Base-by-base conservation (phyloP, 2,888 invertebrate species). In the Leucania comma region DNA sequence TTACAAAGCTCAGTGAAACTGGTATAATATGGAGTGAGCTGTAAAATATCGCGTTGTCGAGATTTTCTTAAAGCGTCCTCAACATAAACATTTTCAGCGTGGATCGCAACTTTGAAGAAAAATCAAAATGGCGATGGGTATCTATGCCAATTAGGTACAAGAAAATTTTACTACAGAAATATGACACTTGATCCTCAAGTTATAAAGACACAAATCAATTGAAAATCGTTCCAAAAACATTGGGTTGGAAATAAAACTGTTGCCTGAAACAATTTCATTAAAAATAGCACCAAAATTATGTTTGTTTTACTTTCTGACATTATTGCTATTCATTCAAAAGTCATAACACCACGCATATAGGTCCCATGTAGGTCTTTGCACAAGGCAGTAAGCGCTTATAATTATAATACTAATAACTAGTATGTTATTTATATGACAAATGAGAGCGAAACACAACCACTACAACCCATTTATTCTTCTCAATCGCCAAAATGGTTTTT, bases 251-350 rank as follows among this genome's bases (percentile, higher is more conserved):
- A 73, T 68, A 69, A 83, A 83, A 81, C 75, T 76, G 67, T 62
- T 53, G 53, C 8, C 1, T 0, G 46, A 70, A 67, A 29, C 24
- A 26, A n/a, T 51, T 64, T 65, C 46, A 56, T 58, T 46, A 14
- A 22, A 67, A 57, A 68, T 85, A 82, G 82, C 85, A 82, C 83
- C 82, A 75, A 84, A 68, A 75, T 51, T 62, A 50, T 60, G 62
- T 38, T 71, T 51, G 5, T 14, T 20, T n/a, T 10, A 53, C n/a
- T 20, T 17, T 29, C 9, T 38, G 67, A n/a, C 22, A 26, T 66
- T 75, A 66, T 35, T 75, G 22, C 35, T 67, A 22, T 4, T 26
- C 4, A 38, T 38, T 72, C 26, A 35, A 26, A 22, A 67, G 67
- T 24, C 1, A 46, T 42, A 53, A 58, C 26, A 22, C 4, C 12